phyloP scores from a whole-genome alignment of 2,888 invertebrate genomes.

The Archips xylosteana region DNA sequence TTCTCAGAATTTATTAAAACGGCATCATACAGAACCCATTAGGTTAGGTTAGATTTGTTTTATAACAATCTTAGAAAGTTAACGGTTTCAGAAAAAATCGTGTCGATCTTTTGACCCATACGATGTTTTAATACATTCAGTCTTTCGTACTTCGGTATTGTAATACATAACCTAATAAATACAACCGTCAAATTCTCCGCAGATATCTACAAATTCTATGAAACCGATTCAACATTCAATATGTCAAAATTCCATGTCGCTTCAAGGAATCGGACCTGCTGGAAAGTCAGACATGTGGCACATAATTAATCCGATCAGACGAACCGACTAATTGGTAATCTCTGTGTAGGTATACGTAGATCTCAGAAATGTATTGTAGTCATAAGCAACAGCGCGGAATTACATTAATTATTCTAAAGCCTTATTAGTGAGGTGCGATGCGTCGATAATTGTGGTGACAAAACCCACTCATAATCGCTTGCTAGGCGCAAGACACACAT shows the following conservation, averaged over 20 bases:
- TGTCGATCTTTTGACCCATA: too few species aligned
- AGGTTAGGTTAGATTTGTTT: too few species aligned
- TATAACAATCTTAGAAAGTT: too few species aligned
- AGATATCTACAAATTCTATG: background rate
- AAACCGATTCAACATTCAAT: background rate
- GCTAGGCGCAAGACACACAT: too few species aligned
- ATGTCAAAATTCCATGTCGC: background rate
- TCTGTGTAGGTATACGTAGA: background rate
- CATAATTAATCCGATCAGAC: background rate
- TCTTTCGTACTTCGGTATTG: too few species aligned
- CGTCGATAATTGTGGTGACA: too few species aligned
- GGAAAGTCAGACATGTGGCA: background rate
- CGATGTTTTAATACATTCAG: too few species aligned
- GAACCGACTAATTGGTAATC: constrained; percentile 3
- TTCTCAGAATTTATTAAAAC: too few species aligned
- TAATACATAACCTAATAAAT: too few species aligned
- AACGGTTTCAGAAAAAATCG: too few species aligned
- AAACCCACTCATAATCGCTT: too few species aligned
- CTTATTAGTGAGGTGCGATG: background rate
- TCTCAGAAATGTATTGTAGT: background rate
- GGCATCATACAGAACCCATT: too few species aligned
- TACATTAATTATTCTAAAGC: background rate
- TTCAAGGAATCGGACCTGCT: background rate
- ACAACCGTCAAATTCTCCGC: background rate
- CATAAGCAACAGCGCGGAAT: background rate